phyloP scores from a whole-genome alignment of 2,888 invertebrate species.

The Luffia ferchaultella region DNA sequence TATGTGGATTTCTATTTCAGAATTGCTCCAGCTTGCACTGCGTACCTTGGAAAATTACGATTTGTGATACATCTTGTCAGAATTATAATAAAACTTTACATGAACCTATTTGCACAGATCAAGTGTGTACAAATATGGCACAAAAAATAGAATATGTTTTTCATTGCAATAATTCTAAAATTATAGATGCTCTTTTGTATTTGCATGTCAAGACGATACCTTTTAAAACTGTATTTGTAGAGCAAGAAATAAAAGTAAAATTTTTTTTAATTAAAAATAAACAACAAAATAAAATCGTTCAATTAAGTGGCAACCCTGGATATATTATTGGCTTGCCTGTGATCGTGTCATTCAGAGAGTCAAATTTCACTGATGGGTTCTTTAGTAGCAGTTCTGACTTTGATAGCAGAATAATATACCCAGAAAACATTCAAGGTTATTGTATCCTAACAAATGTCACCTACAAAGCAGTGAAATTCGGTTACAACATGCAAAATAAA shows the following conservation, averaged over 20 bases:
- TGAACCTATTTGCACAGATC: slow-evolving; percentile 35
- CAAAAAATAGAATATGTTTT: slow-evolving; percentile 38
- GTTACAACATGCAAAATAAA: slow-evolving; percentile 48
- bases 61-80: slow-evolving; percentile 33
- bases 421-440: slow-evolving; percentile 42
- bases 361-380: slow-evolving; percentile 35
- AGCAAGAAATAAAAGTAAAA: slow-evolving; percentile 35
- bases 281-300: slow-evolving; percentile 27
- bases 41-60: slow-evolving; percentile 37
- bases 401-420: slow-evolving; percentile 25
- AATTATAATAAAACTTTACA: slow-evolving; percentile 34
- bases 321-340: slow-evolving; percentile 74
- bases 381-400: slow-evolving; percentile 25
- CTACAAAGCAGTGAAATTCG: slow-evolving; percentile 48
- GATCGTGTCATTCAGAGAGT: slow-evolving; percentile 36
- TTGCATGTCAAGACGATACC: slow-evolving; percentile 29
- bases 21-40: slow-evolving; percentile 43
- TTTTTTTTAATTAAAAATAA: slow-evolving; percentile 33
- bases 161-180: slow-evolving; percentile 34
- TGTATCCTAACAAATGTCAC: slow-evolving; percentile 39
- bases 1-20: slow-evolving; percentile 26
- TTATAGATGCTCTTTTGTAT: slow-evolving; percentile 38
- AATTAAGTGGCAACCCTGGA: slow-evolving; percentile 79
- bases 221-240: slow-evolving; percentile 23
- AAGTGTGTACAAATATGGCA: slow-evolving; percentile 34